Base-by-base conservation (phyloP, 2,113 vertebrate species). In the Amia ocellicauda region DNA sequence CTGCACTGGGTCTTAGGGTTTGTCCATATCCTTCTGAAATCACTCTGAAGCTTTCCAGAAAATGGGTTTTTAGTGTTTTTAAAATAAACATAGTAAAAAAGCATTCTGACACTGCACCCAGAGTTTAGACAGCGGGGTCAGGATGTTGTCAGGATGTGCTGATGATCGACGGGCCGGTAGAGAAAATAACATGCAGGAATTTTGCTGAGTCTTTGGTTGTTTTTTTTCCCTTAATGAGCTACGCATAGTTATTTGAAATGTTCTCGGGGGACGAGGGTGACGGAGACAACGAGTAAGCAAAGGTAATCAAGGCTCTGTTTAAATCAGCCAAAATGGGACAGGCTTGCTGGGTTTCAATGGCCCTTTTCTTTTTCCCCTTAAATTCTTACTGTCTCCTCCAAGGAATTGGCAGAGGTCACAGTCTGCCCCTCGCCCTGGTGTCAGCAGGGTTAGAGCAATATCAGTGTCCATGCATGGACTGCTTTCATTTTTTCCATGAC, bases 291-390 rank as follows among this genome's bases (percentile, higher is more conserved):
- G 69, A 64, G 70, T 73, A 68, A 66, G 68, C 31, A 86, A 81
- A 83, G 75, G 73, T 80, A 88, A 85, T 88, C 88, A 82, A 27
- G 57, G 50, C 51, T 61, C 70, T 62, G 55, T 79, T 86, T 89
- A 88, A 89, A 89, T 90, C 89, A 90, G 71, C 42, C 29, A 43
- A 68, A 83, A 83, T 71, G 76, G 73, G 86, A 84, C 85, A 83
- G 83, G 71, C 71, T 76, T 61, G 70, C 67, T 78, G 78, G 76
- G 62, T 68, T 69, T 62, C 66, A 57, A 45, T 65, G 69, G 77
- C 72, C 78, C 77, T 36, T 80, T 82, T 81, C 74, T 77, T 62
- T 40, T n/a, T 47, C 67, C 66, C 55, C 68, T 75, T 72, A 73
- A 74, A 77, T 74, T 51, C 47, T 3, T 24, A 60, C 57, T 50